Evolutionary conservation across 2,113 vertebrate species (phyloP).

Genomic region (Rhinichthys klamathensis): DNA sequence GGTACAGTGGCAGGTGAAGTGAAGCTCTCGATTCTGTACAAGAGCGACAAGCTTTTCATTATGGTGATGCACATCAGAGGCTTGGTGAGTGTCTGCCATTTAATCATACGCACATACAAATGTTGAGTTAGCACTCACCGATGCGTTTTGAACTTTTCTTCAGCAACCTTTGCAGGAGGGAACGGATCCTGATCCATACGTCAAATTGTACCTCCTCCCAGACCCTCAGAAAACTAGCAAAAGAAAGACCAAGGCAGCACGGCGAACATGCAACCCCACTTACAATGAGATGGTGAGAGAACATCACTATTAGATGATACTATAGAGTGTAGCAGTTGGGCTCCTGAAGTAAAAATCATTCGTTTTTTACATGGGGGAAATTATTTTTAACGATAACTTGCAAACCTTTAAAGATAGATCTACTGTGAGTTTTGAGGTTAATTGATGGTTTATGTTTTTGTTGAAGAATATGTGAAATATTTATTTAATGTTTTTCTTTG

Average conservation of each 20-base stretch:
- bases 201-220: constrained; percentile 94
- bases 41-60: constrained; percentile 94
- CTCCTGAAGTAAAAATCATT: background rate
- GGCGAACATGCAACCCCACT: constrained; percentile 96
- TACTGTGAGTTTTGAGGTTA: no score
- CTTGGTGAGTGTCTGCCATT: constrained; percentile 81
- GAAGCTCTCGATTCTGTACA: constrained; percentile 94
- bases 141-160: constrained; percentile 5
- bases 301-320: background rate
- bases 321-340: background rate
- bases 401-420: no score
- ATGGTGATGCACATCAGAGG: constrained; percentile 98
- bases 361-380: background rate
- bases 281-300: constrained; percentile 93
- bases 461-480: no score
- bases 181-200: constrained; percentile 93
- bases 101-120: background rate
- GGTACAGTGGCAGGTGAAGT: constrained; percentile 89
- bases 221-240: constrained; percentile 97
- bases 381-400: background rate
- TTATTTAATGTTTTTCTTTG: no score
- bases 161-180: constrained; percentile 90
- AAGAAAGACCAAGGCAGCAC: constrained; percentile 95
- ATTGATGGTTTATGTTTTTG: no score
- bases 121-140: background rate